Conservation (phyloP, 2,113 vertebrate genomes). For the Chionodraco myersi region DNA sequence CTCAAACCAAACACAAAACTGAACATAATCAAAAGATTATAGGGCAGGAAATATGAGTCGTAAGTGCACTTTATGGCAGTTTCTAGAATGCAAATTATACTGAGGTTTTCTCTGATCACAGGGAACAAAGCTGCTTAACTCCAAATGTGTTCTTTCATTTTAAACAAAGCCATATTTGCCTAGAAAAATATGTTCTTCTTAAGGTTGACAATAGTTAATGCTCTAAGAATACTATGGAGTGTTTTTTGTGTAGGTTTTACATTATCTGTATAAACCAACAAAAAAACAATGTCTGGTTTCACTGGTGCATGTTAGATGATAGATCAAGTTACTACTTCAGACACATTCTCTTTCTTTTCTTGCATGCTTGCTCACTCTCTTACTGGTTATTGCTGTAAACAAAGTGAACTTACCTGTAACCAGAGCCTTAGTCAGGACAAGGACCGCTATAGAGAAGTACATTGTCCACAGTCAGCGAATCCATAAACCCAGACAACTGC, state of each 20-base stretch:
- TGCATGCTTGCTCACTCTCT: constrained; percentile 2
- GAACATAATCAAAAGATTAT: constrained; percentile 18
- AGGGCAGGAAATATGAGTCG: background rate
- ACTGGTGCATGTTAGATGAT: background rate
- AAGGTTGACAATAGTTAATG: background rate
- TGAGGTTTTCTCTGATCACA: constrained; percentile 36
- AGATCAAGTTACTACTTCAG: constrained; percentile 7
- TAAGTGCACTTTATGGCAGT: background rate
- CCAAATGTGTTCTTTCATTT: background rate
- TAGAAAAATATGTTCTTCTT: background rate
- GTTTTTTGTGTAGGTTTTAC: background rate
- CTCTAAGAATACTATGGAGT: background rate
- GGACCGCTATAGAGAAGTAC: constrained; percentile 83
- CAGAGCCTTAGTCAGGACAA: constrained; percentile 85
- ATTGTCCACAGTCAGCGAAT: constrained; percentile 84
- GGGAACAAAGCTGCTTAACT: background rate
- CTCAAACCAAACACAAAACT: constrained; percentile 35
- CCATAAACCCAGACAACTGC: constrained; percentile 83
- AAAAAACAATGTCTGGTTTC: constrained; percentile 14
- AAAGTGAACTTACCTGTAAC: constrained; percentile 82
- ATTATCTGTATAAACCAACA: constrained; percentile 1
- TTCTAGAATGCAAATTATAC: constrained; percentile 21
- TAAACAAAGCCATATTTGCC: constrained; percentile 7
- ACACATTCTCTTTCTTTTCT: constrained; percentile 1
- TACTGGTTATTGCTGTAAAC: constrained; percentile 51